Evolutionary conservation across 1,140 invertebrate genomes (phyloP).

Genomic region (Plectrocnemia conspersa): DNA sequence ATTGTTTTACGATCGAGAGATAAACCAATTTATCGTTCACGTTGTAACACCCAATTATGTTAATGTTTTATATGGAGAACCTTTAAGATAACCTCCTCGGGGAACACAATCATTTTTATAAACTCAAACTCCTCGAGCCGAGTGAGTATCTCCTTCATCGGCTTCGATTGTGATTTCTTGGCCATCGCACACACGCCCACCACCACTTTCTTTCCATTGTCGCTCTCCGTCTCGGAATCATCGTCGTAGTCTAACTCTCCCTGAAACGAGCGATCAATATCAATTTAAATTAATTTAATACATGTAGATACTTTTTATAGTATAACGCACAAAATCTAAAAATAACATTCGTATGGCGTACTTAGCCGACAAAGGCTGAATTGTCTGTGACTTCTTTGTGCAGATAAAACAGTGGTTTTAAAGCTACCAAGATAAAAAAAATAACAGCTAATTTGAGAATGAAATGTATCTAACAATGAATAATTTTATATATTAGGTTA

Average conservation of each 20-base stretch:
- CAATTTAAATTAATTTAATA: neutral
- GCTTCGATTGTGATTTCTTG: constrained; percentile 97
- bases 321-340: constrained; percentile 6
- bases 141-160: constrained; percentile 96
- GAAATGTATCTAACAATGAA: no score
- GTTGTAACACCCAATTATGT: constrained; percentile 35
- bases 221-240: constrained; percentile 54
- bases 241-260: constrained; percentile 69
- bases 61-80: constrained; percentile 47
- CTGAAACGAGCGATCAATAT: constrained; percentile 43
- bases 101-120: constrained; percentile 88
- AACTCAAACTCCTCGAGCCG: constrained; percentile 94
- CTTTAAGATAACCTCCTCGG: constrained; percentile 91
- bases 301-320: neutral
- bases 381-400: constrained; percentile 4
- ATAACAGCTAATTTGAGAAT: neutral
- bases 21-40: no score
- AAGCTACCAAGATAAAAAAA: neutral
- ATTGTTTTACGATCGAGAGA: no score
- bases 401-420: neutral
- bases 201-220: constrained; percentile 76
- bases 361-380: no score
- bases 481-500: no score
- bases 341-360: no score
- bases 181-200: constrained; percentile 98